Base-by-base conservation (phyloP, 1,140 invertebrate genomes). In the Nomia melanderi region DNA sequence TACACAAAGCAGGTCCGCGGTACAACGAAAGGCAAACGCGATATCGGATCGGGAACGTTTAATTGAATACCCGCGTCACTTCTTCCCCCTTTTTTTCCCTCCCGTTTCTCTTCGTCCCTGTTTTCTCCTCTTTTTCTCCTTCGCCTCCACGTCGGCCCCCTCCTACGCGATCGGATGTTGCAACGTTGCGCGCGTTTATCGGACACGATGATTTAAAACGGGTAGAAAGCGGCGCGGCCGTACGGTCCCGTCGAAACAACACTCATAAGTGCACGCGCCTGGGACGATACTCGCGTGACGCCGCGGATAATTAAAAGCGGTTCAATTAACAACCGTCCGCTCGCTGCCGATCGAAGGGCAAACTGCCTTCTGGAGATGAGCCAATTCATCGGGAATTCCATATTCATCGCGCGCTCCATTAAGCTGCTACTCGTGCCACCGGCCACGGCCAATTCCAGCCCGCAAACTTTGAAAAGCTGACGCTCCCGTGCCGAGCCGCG, bases 321-420 rank as follows among this genome's bases (percentile, higher is more conserved):
- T 77, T 77, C 71, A 77, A 77, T 71, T 62, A 71, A 71, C 75
- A 63, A 62, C 57, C 14, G 25, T 25, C 14, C 14, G 44, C 14
- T 4, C 20, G 47, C n/a, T n/a, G n/a, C n/a, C 59, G 75, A 77
- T 77, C 75, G 67, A 77, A 77, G 41, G 56, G 65, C 74, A 70
- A 77, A 71, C 75, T 63, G 67, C 27, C 27, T 71, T 69, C 75
- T 77, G 75, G 75, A 71, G 75, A 71, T 67, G 75, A 54, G 75
- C 75, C 75, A 77, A 77, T 77, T 77, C 75, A 71, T 77, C 47
- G 75, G 44, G 67, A 77, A 71, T 77, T 71, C 75, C 75, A 77
- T 77, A 77, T 77, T 77, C 75, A 77, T 77, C 57, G 75, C 36
- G 57, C 67, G 75, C 75, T 77, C 75, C 75, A 77, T 77, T 77